phyloP scores from a whole-genome alignment of 1,140 invertebrate genomes.

The Drosophila kurseongensis region DNA sequence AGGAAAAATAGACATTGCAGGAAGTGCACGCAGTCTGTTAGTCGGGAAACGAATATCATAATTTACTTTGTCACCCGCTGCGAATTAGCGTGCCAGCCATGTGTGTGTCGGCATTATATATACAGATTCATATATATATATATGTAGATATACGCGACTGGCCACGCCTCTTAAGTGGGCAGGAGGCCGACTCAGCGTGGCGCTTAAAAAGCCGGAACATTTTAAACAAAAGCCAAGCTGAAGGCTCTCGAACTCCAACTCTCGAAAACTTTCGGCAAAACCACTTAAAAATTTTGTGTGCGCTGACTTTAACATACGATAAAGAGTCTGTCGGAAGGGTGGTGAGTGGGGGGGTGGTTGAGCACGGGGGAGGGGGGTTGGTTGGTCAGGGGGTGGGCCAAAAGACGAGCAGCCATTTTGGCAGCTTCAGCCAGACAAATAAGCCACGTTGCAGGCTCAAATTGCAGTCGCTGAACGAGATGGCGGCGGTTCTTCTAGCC shows the following conservation, averaged over 20 bases:
- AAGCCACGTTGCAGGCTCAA: constrained; percentile 74
- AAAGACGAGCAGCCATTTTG: constrained; percentile 51
- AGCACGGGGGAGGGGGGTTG: neutral
- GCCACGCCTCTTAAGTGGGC: constrained; percentile 29
- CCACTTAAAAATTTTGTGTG: constrained; percentile 72
- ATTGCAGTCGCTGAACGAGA: constrained; percentile 66
- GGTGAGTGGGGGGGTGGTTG: neutral
- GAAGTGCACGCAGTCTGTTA: constrained; percentile 81
- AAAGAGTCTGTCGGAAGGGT: constrained; percentile 38
- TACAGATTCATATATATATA: constrained; percentile 1
- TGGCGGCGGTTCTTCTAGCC: constrained; percentile 26
- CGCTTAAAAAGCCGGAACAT: constrained; percentile 63
- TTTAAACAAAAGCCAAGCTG: constrained; percentile 72
- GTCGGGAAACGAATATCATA: constrained; percentile 80
- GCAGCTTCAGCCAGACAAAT: constrained; percentile 66
- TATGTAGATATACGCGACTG: constrained; percentile 19
- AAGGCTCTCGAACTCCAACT: constrained; percentile 63
- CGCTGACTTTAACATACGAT: constrained; percentile 77
- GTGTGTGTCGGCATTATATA: constrained; percentile 48
- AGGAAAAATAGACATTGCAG: constrained; percentile 41
- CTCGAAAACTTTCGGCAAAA: constrained; percentile 67
- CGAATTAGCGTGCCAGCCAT: constrained; percentile 70
- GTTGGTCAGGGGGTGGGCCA: constrained; percentile 2
- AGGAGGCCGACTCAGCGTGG: constrained; percentile 52
- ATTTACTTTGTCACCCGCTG: constrained; percentile 83